Evolutionary conservation across 2,113 vertebrate genomes (phyloP).

Genomic region (Cheirogaleus medius): DNA sequence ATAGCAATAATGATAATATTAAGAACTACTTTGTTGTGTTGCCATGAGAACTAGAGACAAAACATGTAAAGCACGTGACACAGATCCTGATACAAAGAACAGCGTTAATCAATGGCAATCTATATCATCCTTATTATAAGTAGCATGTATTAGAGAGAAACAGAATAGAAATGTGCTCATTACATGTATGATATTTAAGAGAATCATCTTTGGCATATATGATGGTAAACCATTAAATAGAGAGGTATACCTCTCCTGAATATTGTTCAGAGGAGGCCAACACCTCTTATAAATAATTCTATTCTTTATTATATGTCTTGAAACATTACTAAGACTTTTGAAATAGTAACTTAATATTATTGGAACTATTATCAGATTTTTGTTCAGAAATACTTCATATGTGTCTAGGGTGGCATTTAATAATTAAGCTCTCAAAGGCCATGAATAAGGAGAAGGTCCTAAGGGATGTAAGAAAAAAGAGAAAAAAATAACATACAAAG

Average conservation of each 20-base stretch:
- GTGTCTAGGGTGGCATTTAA: neutral
- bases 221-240: neutral
- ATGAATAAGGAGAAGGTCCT: no score
- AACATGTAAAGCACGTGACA: neutral
- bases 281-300: neutral
- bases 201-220: neutral
- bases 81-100: neutral
- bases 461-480: no score
- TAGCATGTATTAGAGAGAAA: neutral
- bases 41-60: neutral
- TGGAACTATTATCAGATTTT: slow-evolving; percentile 20
- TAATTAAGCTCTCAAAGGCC: no score
- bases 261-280: neutral
- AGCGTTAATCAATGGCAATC: neutral
- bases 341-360: neutral
- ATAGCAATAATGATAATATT: neutral
- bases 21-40: neutral
- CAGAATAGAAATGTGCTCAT: neutral
- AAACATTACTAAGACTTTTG: slow-evolving; percentile 27
- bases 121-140: neutral
- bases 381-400: neutral
- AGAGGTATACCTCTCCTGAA: neutral
- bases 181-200: neutral
- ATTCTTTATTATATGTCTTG: neutral
- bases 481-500: no score